Base-by-base conservation (phyloP, 2,797 vertebrate species). In the Notamacropus eugenii region DNA sequence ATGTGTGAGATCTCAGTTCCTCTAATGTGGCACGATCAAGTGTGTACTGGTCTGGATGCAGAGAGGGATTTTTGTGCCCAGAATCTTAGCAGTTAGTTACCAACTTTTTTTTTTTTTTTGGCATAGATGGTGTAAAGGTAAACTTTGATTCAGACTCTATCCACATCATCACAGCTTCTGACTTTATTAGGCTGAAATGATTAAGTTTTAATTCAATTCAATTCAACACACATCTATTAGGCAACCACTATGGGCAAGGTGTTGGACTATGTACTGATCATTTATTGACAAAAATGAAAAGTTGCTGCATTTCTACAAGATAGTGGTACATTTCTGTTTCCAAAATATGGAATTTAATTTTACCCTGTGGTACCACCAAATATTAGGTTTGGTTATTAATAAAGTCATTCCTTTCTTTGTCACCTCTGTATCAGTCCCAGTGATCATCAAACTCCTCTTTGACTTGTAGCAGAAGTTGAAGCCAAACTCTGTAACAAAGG, bases 241-340 rank as follows among this genome's bases (percentile, higher is more conserved):
- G 34, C 62, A 74, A 74, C 62, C 14, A 19, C 34, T 74, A 74
- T 40, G 14, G n/a, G 62, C 16, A 74, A 74, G 14, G 5, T n/a
- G 19, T 74, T n/a, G 34, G 58, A 19, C 5, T 40, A 74, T 14
- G 5, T n/a, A 19, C 5, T 6, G 62, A 74, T n/a, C 22, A 40
- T 74, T 74, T n/a, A 74, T 40, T 74, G 16, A 28, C 11, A 94
- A 82, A 93, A 24, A 1, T 67, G 62, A 74, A 34, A 40, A 67
- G 93, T 97, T 55, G 67, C 9, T 62, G 27, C 95, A 67, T 96
- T 96, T 27, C 40, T 95, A 46, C 31, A 1, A 24, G 14, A 22
- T 59, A 74, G 54, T 93, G 4, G 59, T 95, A n/a, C 28, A 57
- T 94, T 95, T 96, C 95, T 92, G 93, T 90, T 96, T 95, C 96